A percentile compares a stretch with the other conserved stretches of the same genome.
Evolutionary conservation across 2,888 invertebrate species (phyloP).

Genomic region (Hypena proboscidalis): DNA sequence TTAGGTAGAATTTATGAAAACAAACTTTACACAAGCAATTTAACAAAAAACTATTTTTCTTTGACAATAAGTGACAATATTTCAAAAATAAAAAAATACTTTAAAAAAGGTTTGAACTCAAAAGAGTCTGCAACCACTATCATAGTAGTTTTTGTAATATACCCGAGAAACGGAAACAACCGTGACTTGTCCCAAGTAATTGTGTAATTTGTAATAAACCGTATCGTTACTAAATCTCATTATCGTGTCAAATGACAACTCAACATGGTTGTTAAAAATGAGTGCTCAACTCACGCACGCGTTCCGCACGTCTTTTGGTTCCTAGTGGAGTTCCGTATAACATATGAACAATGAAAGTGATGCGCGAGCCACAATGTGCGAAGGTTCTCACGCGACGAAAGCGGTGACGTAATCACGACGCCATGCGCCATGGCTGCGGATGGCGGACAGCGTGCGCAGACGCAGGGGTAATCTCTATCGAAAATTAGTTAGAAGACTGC

Average conservation of each 20-base stretch:
- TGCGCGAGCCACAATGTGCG: slow-evolving; percentile 57
- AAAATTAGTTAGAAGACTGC: too few relatives aligned
- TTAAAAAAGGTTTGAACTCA: too few relatives aligned
- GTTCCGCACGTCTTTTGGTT: slow-evolving; percentile 36
- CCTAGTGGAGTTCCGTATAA: slow-evolving; percentile 56
- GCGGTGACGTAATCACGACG: slow-evolving; percentile 68
- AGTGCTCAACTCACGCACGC: slow-evolving; percentile 25
- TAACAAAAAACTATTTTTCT: too few relatives aligned
- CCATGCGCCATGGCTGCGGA: slow-evolving; percentile 33
- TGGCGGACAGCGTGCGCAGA: background rate
- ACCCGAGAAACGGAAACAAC: too few relatives aligned
- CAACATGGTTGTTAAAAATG: slow-evolving; percentile 22
- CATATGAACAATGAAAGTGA: slow-evolving; percentile 75
- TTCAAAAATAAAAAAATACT: too few relatives aligned
- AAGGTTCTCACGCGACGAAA: slow-evolving; percentile 80
- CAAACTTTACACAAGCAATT: too few relatives aligned
- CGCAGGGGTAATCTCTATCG: slow-evolving; percentile 3
- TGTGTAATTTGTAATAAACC: too few relatives aligned
- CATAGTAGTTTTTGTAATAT: too few relatives aligned
- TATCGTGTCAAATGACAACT: slow-evolving; percentile 17
- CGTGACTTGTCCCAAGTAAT: too few relatives aligned
- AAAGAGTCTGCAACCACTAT: too few relatives aligned
- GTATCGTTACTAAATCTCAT: slow-evolving; percentile 9
- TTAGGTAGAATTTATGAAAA: too few relatives aligned
- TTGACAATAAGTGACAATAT: too few relatives aligned